Percentiles rank a stretch among this genome's conserved stretches.
phyloP scores from a whole-genome alignment of 2,888 invertebrate genomes.

The Bombylius major region DNA sequence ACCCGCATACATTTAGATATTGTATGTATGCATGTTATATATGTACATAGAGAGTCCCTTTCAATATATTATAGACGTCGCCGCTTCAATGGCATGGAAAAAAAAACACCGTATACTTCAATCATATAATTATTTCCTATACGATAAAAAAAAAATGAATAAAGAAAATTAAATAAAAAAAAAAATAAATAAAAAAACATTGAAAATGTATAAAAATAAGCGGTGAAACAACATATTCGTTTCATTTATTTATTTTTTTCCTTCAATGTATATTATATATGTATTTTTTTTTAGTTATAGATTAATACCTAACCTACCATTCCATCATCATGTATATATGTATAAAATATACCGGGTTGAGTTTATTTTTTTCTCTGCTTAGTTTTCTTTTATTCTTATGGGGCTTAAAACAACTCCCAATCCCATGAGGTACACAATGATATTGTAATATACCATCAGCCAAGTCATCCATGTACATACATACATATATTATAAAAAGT shows the following conservation, averaged over 20 bases:
- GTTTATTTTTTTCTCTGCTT: no score
- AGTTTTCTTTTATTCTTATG: not conserved
- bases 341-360: no score
- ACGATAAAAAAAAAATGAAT: not conserved
- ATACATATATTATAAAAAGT: no score
- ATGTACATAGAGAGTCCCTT: not conserved
- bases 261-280: no score
- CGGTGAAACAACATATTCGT: not conserved
- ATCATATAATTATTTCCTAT: not conserved
- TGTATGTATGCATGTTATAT: no score
- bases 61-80: not conserved
- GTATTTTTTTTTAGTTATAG: no score
- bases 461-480: no score
- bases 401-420: not conserved
- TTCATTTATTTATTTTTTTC: no score
- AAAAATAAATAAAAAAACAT: no score
- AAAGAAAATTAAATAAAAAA: not conserved
- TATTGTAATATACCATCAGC: no score
- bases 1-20: not conserved
- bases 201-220: not conserved
- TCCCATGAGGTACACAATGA: not conserved
- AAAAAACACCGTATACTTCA: not conserved
- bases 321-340: no score
- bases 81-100: not conserved
- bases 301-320: no score